Evolutionary conservation across 2,888 invertebrate species (phyloP), one percentile per base, ranked within the genome.

Genomic region (Ephialtes manifestator): DNA sequence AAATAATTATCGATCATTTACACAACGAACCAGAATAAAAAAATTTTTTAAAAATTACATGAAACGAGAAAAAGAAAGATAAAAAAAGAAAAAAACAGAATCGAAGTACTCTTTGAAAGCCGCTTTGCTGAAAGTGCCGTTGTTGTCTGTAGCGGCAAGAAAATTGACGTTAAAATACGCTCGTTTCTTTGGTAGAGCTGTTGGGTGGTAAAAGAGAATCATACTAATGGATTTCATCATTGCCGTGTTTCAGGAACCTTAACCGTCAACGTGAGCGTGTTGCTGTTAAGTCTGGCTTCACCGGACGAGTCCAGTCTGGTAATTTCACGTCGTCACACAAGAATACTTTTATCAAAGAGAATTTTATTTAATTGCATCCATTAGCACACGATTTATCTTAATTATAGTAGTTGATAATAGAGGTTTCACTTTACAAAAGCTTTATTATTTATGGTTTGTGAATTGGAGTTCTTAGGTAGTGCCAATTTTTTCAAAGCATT

Each of bases 261-360:
- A 95, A 97, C 97, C 92, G 98, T 98, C 90, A 98, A 98, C 95
- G 98, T 98, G 94, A 98, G 98, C 95, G 98, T 98, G 91, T 96
- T 98, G 94, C 96, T 98, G 93, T 96, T 98, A 94, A 98, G 98
- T 95, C 96, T 98, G 95, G 98, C 98, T 92, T 98, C 98, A 90
- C 98, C 98, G 89, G 98, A 98, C 95, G 98, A 98, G 95, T 98
- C 98, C 94, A 98, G 98, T 96, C 96, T 98, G 97, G 98, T 98
- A 96, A 97, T 83, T 97, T 96, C 71, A 2, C 48, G 71, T 65
- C 65, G 31, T 63, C 75, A 60, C 39, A 71, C 46, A 65, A 31
- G 31, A 55, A 70, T 11, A 70, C 13, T 70, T 28, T 78, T 13
- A 24, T 35, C 28, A 46, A 68, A 67, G 39, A 39, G 10, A 20